These are phyloP conservation scores for Brachylomia viminalis DNA, from an alignment of 2,888 invertebrate species.

Conservation along the genomic window DNA sequence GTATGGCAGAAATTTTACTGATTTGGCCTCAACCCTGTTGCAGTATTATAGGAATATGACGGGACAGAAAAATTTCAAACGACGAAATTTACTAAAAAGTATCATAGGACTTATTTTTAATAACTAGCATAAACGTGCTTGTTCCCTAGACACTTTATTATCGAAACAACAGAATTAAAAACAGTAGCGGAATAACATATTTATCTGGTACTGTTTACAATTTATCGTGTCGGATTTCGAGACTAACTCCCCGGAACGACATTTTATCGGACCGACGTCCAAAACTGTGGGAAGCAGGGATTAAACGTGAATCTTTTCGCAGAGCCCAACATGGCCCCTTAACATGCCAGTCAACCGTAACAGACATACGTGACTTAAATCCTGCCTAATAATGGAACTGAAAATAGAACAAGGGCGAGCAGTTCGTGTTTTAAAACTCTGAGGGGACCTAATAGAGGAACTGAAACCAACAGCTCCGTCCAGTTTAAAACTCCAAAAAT, in stretches of 20 bases:
- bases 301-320: slow-evolving; percentile 32
- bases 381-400: slow-evolving; percentile 34
- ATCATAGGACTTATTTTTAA: no score
- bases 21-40: no score
- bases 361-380: slow-evolving; percentile 25
- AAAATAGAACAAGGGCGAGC: slow-evolving; percentile 14
- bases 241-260: slow-evolving; percentile 17
- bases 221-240: slow-evolving; percentile 22
- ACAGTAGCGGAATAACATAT: background rate
- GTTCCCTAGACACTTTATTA: background rate
- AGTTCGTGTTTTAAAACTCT: background rate
- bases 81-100: no score
- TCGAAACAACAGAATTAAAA: background rate
- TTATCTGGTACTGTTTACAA: background rate
- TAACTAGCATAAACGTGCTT: no score
- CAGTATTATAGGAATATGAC: no score
- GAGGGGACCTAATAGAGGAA: background rate
- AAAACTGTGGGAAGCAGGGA: slow-evolving; percentile 18
- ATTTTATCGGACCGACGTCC: slow-evolving; percentile 26
- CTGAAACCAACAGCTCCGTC: background rate
- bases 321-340: slow-evolving; percentile 3
- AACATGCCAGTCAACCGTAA: slow-evolving; percentile 19
- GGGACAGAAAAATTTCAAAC: no score
- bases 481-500: background rate
- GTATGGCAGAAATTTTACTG: no score